A percentile compares a stretch with the other conserved stretches of the same genome.
Conservation (phyloP, 2,888 invertebrate species). For the Lasioglossum figueresi region DNA sequence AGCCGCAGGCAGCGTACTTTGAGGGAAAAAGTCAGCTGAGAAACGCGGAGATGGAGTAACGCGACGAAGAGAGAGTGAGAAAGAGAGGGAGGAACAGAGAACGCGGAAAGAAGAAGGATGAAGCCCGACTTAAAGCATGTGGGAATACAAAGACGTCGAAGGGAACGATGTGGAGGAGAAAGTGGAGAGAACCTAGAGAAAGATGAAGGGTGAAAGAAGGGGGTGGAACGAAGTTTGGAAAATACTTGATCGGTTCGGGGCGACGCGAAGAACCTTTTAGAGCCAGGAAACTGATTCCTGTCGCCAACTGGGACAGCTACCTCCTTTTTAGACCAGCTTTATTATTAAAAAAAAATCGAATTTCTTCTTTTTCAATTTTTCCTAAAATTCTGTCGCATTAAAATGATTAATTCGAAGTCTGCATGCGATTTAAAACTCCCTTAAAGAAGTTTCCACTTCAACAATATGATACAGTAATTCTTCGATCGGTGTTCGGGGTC, state of each 20-base stretch:
- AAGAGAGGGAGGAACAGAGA: neutral
- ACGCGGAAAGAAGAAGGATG: neutral
- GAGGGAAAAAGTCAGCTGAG: constrained; percentile 53
- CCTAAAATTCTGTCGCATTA: neutral
- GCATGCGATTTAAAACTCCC: neutral
- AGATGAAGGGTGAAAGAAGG: neutral
- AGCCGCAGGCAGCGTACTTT: constrained; percentile 64
- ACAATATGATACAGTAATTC: too few species aligned
- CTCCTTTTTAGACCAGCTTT: constrained; percentile 7
- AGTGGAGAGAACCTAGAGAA: constrained; percentile 4
- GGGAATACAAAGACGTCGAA: constrained; percentile 24
- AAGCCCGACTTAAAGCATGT: constrained; percentile 26
- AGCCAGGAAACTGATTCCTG: constrained; percentile 47
- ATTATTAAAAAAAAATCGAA: neutral
- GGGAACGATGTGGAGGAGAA: neutral
- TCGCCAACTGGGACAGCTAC: constrained; percentile 33
- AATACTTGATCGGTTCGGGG: constrained; percentile 64
- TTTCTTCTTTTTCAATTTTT: neutral
- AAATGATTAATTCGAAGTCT: neutral
- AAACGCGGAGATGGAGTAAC: neutral
- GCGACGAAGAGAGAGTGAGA: neutral
- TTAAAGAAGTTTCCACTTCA: too few species aligned
- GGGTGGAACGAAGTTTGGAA: constrained; percentile 51
- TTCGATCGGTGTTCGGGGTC: too few species aligned
- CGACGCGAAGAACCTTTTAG: constrained; percentile 66